Evolutionary conservation across 2,888 invertebrate genomes (phyloP).

Genomic region (Nebria brevicollis): DNA sequence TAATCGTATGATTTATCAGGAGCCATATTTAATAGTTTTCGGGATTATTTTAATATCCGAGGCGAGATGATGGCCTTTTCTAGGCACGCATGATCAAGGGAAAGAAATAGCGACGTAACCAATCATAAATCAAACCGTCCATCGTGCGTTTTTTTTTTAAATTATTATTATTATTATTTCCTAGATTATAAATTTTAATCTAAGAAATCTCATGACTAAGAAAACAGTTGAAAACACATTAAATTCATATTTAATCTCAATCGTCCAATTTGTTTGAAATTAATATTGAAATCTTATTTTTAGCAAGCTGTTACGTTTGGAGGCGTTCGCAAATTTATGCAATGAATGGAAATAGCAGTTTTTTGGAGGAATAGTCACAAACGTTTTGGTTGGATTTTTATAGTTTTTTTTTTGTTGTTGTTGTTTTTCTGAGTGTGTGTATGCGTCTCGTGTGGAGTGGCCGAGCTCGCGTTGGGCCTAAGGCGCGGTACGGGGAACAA

Average conservation of each 20-base stretch:
- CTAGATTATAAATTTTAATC: slow-evolving; percentile 13
- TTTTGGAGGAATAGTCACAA: slow-evolving; percentile 27
- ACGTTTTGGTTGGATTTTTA: slow-evolving; percentile 29
- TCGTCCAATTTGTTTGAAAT: background rate
- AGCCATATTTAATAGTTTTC: slow-evolving; percentile 28
- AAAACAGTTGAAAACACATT: background rate
- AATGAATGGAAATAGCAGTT: slow-evolving; percentile 14
- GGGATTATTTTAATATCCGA: slow-evolving; percentile 18
- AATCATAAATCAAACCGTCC: background rate
- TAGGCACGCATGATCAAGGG: background rate
- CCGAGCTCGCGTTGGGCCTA: background rate
- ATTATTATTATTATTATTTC: background rate
- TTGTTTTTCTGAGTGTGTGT: background rate
- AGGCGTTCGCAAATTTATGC: slow-evolving; percentile 32
- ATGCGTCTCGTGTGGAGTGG: slow-evolving; percentile 21
- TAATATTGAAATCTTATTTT: background rate
- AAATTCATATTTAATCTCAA: background rate
- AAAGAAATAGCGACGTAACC: background rate
- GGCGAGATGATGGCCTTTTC: slow-evolving; percentile 2
- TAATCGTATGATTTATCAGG: slow-evolving; percentile 30
- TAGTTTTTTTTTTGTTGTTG: slow-evolving; percentile 2
- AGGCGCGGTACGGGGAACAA: background rate
- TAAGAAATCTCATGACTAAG: slow-evolving; percentile 26
- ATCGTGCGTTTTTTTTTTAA: background rate
- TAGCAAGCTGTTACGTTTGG: background rate